A percentile compares a stretch with the other conserved stretches of the same genome.
phyloP scores from a whole-genome alignment of 2,797 vertebrate species.

The Hipposideros larvatus region DNA sequence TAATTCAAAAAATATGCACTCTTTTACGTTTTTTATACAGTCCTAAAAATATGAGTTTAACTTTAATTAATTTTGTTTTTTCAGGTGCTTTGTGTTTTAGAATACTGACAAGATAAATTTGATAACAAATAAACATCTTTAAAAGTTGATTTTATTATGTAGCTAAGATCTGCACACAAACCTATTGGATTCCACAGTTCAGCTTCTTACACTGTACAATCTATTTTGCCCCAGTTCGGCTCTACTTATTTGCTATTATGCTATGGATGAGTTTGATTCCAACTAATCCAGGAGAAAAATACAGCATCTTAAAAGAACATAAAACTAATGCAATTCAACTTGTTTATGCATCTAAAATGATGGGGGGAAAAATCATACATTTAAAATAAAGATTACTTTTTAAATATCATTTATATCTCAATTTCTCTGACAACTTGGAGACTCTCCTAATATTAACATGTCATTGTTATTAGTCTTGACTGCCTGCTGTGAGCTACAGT shows the following conservation, averaged over 20 bases:
- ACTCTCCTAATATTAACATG: slow-evolving; percentile 52
- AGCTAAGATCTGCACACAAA: neutral
- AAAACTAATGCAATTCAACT: slow-evolving; percentile 49
- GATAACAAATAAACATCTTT: neutral
- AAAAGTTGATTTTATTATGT: neutral
- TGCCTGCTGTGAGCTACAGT: slow-evolving; percentile 48
- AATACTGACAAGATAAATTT: neutral
- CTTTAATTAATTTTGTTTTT: neutral
- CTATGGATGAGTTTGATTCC: neutral
- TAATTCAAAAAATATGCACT: neutral
- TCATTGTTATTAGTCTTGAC: slow-evolving; percentile 43
- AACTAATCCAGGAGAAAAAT: slow-evolving; percentile 21
- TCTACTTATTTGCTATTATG: neutral
- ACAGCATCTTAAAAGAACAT: neutral
- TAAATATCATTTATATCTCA: slow-evolving; percentile 30
- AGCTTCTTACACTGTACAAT: neutral
- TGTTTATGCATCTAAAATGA: neutral
- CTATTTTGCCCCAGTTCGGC: neutral
- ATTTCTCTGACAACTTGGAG: slow-evolving; percentile 30
- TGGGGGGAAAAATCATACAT: slow-evolving; percentile 23
- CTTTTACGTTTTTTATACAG: neutral
- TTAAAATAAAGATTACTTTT: slow-evolving; percentile 50
- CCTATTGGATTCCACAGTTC: neutral
- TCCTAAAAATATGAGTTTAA: neutral
- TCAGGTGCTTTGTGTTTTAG: neutral